Percentiles rank a stretch among this genome's conserved stretches.
These are phyloP conservation scores for Ditylenchus dipsaci DNA, from an alignment of 1,140 invertebrate genomes.

Conservation along the genomic window DNA sequence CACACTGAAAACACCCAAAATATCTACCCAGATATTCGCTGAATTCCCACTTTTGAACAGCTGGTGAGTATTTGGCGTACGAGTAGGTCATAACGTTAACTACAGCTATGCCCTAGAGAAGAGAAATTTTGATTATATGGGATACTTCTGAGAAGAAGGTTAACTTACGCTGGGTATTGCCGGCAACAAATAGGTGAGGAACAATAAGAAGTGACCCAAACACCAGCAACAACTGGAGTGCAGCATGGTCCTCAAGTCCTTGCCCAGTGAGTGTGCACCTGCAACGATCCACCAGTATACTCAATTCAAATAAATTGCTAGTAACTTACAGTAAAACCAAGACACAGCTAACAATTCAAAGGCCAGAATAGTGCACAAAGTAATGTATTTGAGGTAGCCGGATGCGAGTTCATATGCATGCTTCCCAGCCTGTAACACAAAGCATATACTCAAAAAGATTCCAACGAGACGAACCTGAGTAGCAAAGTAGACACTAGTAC, in stretches of 20 bases:
- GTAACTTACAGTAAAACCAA: slow-evolving; percentile 57
- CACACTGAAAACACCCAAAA: no score
- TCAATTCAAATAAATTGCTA: neutral
- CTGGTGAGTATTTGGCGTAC: slow-evolving; percentile 43
- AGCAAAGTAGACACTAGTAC: slow-evolving; percentile 47
- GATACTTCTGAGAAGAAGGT: neutral
- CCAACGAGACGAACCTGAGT: slow-evolving; percentile 31
- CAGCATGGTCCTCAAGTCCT: slow-evolving; percentile 51
- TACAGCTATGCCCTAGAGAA: slow-evolving; percentile 43
- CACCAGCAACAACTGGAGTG: slow-evolving; percentile 49
- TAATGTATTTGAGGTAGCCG: slow-evolving; percentile 54
- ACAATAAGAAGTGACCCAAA: slow-evolving; percentile 48
- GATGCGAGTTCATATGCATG: slow-evolving; percentile 52
- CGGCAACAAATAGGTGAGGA: slow-evolving; percentile 51
- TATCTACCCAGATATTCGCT: slow-evolving; percentile 30
- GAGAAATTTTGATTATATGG: no score
- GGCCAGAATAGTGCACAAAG: slow-evolving; percentile 51
- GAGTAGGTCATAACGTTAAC: slow-evolving; percentile 51
- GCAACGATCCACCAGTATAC: slow-evolving; percentile 14
- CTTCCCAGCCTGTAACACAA: slow-evolving; percentile 48
- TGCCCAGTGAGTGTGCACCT: slow-evolving; percentile 53
- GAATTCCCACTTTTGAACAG: slow-evolving; percentile 46
- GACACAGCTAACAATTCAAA: slow-evolving; percentile 49
- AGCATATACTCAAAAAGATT: neutral
- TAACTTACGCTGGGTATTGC: slow-evolving; percentile 48